Percentiles rank a stretch among this genome's conserved stretches.
Conservation (phyloP, 1,140 invertebrate species). For the Mylabris phalerata region DNA sequence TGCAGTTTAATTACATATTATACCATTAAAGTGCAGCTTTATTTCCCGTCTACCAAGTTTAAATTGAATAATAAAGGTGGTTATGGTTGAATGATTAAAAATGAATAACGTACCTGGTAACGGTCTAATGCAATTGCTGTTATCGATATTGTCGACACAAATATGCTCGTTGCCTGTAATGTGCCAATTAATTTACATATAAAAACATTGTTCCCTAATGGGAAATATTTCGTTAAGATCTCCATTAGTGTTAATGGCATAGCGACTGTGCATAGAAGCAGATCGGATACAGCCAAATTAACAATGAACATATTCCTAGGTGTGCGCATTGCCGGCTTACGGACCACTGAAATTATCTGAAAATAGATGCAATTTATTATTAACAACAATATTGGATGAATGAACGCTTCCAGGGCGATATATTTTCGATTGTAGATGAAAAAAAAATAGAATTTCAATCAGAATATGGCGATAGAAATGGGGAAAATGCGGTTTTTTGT, state of each 20-base stretch:
- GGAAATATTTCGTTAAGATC: constrained; percentile 69
- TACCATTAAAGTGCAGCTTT: too few relatives aligned
- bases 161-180: constrained; percentile 78
- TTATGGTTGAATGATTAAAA: too few relatives aligned
- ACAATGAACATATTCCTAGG: constrained; percentile 84
- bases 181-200: constrained; percentile 75
- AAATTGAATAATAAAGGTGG: background rate
- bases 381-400: too few relatives aligned
- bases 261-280: constrained; percentile 75
- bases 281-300: constrained; percentile 81
- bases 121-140: constrained; percentile 82
- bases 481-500: too few relatives aligned
- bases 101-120: constrained; percentile 52
- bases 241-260: constrained; percentile 81
- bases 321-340: constrained; percentile 77
- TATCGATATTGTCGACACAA: constrained; percentile 84
- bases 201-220: constrained; percentile 55
- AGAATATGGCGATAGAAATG: too few relatives aligned
- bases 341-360: constrained; percentile 50
- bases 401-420: too few relatives aligned
- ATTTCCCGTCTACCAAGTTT: too few relatives aligned
- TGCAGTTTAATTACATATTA: too few relatives aligned
- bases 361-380: background rate
- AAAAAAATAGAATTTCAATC: too few relatives aligned
- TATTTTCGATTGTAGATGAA: too few relatives aligned